Percentiles rank a stretch among this genome's conserved stretches.
These are phyloP conservation scores for Lacerta viridis DNA, from an alignment of 2,797 vertebrate genomes.

Conservation along the genomic window DNA sequence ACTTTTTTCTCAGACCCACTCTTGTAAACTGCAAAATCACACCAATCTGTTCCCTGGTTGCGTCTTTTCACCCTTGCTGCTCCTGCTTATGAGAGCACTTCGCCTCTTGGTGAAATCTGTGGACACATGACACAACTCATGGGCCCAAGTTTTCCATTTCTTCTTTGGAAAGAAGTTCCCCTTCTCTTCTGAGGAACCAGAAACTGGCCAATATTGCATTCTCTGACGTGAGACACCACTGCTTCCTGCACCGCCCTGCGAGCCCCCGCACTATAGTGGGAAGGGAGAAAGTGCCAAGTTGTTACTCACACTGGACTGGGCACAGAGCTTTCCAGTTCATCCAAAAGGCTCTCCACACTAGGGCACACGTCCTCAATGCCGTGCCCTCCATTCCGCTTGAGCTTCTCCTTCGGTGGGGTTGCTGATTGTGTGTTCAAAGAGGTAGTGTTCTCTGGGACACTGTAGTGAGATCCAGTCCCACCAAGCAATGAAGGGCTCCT, in stretches of 20 bases:
- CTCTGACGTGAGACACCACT: background rate
- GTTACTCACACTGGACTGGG: slow-evolving; percentile 90
- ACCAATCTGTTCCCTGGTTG: background rate
- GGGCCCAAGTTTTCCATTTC: background rate
- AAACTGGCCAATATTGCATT: background rate
- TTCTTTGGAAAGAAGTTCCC: background rate
- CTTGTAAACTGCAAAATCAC: background rate
- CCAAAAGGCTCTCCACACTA: slow-evolving; percentile 92
- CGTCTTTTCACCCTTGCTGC: background rate
- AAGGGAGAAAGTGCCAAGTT: background rate
- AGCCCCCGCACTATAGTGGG: background rate
- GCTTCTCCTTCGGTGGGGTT: slow-evolving; percentile 87
- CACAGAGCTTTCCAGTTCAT: slow-evolving; percentile 94
- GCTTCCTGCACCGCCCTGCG: background rate
- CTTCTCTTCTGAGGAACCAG: background rate
- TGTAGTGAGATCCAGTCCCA: slow-evolving; percentile 87
- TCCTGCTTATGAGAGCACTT: background rate
- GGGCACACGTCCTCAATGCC: slow-evolving; percentile 89
- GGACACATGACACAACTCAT: background rate
- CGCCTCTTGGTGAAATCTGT: background rate
- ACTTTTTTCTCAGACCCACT: background rate
- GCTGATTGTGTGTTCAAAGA: slow-evolving; percentile 81
- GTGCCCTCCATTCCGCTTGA: slow-evolving; percentile 88
- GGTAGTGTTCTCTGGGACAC: slow-evolving; percentile 86
- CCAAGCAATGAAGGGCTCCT: slow-evolving; percentile 75